phyloP scores from a whole-genome alignment of 2,113 vertebrate species.

The Trematocara stigmaticum region DNA sequence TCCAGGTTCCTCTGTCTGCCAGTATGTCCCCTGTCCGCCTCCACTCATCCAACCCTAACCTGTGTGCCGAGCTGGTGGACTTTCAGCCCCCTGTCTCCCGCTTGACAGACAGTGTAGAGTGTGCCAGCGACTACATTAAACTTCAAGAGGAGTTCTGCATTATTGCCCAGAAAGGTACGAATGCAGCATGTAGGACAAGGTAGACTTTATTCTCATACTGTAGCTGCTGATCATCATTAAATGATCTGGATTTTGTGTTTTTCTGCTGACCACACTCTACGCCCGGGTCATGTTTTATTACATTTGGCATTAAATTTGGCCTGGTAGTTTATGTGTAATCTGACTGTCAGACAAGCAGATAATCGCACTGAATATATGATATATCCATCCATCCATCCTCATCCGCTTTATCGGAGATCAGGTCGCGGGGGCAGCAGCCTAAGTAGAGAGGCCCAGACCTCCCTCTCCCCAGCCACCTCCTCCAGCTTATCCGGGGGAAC shows the following conservation, averaged over 20 bases:
- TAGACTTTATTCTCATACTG: not conserved
- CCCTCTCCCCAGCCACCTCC: no score
- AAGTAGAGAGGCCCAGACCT: no score
- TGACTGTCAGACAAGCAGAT: not conserved
- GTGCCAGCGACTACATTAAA: constrained; percentile 89
- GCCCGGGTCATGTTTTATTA: not conserved
- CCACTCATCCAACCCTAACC: constrained; percentile 97
- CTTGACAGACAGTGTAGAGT: constrained; percentile 83
- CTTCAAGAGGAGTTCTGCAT: constrained; percentile 97
- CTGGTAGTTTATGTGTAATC: not conserved
- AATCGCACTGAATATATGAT: no score
- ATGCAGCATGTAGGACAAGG: not conserved
- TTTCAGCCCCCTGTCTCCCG: constrained; percentile 84
- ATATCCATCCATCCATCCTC: no score
- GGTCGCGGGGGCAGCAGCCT: no score
- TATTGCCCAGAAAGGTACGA: constrained; percentile 95
- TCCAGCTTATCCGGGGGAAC: no score
- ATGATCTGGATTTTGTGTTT: not conserved
- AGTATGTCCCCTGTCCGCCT: constrained; percentile 90
- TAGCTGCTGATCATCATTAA: not conserved
- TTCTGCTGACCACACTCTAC: not conserved
- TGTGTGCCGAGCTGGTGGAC: constrained; percentile 89
- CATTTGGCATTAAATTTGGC: not conserved
- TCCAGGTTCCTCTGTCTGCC: constrained; percentile 89
- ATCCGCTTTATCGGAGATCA: no score